Evolutionary conservation across 2,113 vertebrate genomes (phyloP).

Genomic region (Suncus etruscus): DNA sequence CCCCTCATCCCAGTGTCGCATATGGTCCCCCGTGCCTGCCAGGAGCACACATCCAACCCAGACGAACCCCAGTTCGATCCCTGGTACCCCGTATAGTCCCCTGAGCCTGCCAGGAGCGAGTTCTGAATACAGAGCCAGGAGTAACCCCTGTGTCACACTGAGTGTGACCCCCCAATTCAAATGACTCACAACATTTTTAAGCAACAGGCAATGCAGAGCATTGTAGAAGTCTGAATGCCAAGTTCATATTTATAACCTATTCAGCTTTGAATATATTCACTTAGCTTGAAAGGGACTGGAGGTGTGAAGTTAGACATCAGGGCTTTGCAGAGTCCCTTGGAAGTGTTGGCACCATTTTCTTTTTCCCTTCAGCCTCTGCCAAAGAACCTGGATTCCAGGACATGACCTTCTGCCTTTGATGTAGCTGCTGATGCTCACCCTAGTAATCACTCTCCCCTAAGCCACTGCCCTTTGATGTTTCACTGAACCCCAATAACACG

Average conservation of each 20-base stretch:
- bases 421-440: constrained; percentile 43
- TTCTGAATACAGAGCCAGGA: too few relatives aligned
- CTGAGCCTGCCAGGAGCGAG: too few relatives aligned
- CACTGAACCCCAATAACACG: constrained; percentile 47
- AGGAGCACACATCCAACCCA: too few relatives aligned
- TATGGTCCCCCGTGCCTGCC: too few relatives aligned
- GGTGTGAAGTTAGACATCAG: constrained; percentile 32
- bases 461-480: constrained; percentile 34
- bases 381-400: constrained; percentile 52
- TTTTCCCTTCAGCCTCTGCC: constrained; percentile 51
- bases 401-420: constrained; percentile 43
- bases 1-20: too few relatives aligned
- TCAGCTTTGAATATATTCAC: constrained; percentile 51
- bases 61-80: too few relatives aligned
- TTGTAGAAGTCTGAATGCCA: constrained; percentile 26
- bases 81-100: too few relatives aligned
- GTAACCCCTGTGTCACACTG: too few relatives aligned
- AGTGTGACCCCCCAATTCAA: too few relatives aligned
- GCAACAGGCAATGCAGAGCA: not conserved
- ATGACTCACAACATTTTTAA: constrained; percentile 43
- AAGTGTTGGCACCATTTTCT: constrained; percentile 64
- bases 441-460: constrained; percentile 15
- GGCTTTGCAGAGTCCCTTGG: constrained; percentile 56
- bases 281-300: constrained; percentile 64
- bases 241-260: constrained; percentile 29